Base-by-base conservation (phyloP, 2,113 vertebrate genomes). In the Sylvia atricapilla region DNA sequence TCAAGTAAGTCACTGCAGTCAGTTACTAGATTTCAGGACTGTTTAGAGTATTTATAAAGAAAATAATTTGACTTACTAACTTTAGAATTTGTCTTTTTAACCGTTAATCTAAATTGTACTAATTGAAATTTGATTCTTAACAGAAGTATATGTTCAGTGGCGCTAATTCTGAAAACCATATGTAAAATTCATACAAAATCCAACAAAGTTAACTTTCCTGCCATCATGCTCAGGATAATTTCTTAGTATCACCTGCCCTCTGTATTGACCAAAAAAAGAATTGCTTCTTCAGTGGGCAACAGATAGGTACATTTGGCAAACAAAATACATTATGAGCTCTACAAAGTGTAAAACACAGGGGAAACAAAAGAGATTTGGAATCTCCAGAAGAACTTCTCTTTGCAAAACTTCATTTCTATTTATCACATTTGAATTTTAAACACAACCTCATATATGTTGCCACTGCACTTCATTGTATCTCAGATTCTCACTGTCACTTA, bases 11-110 rank as follows among this genome's bases (percentile, higher is more conserved):
- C 66, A 93, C 49, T 23, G 55, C 35, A 66, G 43, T 88, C 44
- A 60, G 85, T 95, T 94, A 94, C 92, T 76, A 96, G 93, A 84
- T 92, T 96, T 93, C 87, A 84, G 74, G 63, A 66, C 75, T 88
- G 21, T 90, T 91, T 91, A 52, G 68, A 69, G 70, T 93, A 93
- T 87, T 94, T 94, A n/a, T 76, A 93, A 95, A 95, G 33, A 90
- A 87, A 89, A 96, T 85, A 90, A 92, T 69, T 63, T 0, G 27
- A 72, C 9, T 63, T 69, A 5, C 7, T 58, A 52, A 27, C 33
- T 96, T 92, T 25, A 43, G 16, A 88, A 33, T 62, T 90, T 84
- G 46, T 81, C 73, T 63, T 58, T 94, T 86, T 85, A 67, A 76
- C 31, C 10, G 15, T 90, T 39, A 78, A 35, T 94, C 17, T 37